Conservation (phyloP, 2,888 invertebrate species). For the Zhengitettix transpicula region DNA sequence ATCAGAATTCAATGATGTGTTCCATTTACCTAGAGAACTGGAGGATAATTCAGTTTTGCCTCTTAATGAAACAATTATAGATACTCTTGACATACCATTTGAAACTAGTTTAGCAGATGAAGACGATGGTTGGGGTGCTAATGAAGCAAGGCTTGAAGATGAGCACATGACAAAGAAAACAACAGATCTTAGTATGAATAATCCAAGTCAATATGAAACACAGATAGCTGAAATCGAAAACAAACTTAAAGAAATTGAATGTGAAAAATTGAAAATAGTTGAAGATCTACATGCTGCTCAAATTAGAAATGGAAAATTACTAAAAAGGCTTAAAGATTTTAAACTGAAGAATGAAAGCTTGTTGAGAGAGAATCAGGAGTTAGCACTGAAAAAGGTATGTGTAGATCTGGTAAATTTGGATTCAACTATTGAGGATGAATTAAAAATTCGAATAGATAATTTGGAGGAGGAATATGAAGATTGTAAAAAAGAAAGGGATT, state of each 20-base stretch:
- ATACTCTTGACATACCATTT: too few relatives aligned
- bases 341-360: constrained; percentile 50
- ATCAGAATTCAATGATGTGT: too few relatives aligned
- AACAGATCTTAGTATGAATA: too few relatives aligned
- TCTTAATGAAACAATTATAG: too few relatives aligned
- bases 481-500: constrained; percentile 36
- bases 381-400: constrained; percentile 34
- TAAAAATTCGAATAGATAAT: constrained; percentile 46
- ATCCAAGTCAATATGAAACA: constrained; percentile 10
- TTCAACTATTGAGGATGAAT: constrained; percentile 62
- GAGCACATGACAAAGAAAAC: constrained; percentile 23
- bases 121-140: constrained; percentile 39
- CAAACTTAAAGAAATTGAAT: constrained; percentile 38
- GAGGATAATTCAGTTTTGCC: neutral
- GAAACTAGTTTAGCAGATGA: neutral
- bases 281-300: constrained; percentile 47
- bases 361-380: constrained; percentile 26
- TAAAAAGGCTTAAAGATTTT: constrained; percentile 71
- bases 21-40: too few relatives aligned
- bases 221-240: constrained; percentile 38
- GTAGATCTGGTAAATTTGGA: constrained; percentile 47
- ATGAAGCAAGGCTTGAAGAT: constrained; percentile 33
- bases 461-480: constrained; percentile 50
- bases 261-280: constrained; percentile 37
- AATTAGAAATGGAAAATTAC: constrained; percentile 55